Conservation (phyloP, 2,888 invertebrate species). For the Globia sparganii region DNA sequence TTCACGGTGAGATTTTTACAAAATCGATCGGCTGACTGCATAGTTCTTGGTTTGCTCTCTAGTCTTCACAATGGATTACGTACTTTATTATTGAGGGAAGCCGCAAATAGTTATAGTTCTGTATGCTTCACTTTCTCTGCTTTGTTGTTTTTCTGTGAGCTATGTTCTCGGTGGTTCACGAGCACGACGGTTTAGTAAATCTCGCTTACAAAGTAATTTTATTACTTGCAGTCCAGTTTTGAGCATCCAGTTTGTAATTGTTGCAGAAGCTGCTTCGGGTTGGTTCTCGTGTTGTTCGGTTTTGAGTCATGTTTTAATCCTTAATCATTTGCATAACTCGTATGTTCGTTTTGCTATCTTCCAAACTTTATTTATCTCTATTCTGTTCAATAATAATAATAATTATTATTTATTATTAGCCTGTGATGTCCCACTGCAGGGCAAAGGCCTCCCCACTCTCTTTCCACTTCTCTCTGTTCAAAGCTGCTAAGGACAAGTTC, state of each 20-base stretch:
- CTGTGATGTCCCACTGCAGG: no score
- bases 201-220: slow-evolving; percentile 9
- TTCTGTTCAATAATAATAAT: not conserved
- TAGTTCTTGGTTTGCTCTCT: slow-evolving; percentile 35
- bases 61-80: slow-evolving; percentile 51
- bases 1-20: no score
- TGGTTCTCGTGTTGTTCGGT: not conserved
- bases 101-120: slow-evolving; percentile 46
- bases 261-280: not conserved
- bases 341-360: not conserved
- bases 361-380: not conserved
- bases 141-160: slow-evolving; percentile 38
- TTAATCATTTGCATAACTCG: not conserved
- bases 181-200: slow-evolving; percentile 16
- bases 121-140: slow-evolving; percentile 62
- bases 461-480: no score
- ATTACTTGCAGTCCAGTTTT: not conserved
- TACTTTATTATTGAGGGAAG: slow-evolving; percentile 45
- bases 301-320: not conserved
- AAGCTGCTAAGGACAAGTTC: no score
- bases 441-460: no score
- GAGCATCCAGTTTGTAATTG: not conserved
- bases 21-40: no score
- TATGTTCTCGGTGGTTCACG: slow-evolving; percentile 29
- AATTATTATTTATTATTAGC: no score